Evolutionary conservation across 30 jellyfish, hydroid and myxozoan species (phyloP).

Genomic region (Pseudorhiza aurosa): DNA sequence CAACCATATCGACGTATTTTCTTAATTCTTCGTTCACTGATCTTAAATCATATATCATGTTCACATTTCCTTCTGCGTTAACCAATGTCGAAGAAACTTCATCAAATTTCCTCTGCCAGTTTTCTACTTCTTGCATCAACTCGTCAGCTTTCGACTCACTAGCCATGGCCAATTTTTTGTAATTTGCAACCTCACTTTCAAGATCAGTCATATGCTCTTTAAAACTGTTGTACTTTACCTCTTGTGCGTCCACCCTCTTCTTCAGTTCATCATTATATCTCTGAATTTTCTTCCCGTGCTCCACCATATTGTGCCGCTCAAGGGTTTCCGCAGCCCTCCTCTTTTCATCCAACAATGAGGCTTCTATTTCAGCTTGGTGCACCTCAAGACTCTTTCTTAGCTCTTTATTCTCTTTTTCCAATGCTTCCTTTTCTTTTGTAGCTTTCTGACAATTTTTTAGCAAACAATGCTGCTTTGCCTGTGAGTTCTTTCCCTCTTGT

Average conservation of each 20-base stretch:
- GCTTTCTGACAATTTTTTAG: neutral
- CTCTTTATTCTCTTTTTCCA: neutral
- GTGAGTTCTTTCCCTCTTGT: neutral
- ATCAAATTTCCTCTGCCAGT: slow-evolving; percentile 6
- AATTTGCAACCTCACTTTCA: neutral
- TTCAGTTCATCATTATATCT: slow-evolving; percentile 14
- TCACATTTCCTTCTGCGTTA: neutral
- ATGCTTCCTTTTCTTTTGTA: neutral
- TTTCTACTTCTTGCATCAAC: neutral
- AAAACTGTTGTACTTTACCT: neutral
- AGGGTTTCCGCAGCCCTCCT: neutral
- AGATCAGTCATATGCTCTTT: neutral
- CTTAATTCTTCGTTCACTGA: neutral
- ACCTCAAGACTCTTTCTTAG: neutral
- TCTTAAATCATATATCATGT: neutral
- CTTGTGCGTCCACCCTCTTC: slow-evolving; percentile 2
- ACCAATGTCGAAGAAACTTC: neutral
- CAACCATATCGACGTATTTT: neutral
- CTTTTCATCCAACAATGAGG: neutral
- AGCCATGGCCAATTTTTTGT: neutral
- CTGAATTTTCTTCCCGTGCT: slow-evolving; percentile 3
- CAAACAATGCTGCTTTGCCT: neutral
- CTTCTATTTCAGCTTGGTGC: neutral
- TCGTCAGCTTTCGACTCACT: neutral
- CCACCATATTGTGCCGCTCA: slow-evolving; percentile 1